Evolutionary conservation across 2,888 invertebrate genomes (phyloP).

Genomic region (Limenitis camilla): DNA sequence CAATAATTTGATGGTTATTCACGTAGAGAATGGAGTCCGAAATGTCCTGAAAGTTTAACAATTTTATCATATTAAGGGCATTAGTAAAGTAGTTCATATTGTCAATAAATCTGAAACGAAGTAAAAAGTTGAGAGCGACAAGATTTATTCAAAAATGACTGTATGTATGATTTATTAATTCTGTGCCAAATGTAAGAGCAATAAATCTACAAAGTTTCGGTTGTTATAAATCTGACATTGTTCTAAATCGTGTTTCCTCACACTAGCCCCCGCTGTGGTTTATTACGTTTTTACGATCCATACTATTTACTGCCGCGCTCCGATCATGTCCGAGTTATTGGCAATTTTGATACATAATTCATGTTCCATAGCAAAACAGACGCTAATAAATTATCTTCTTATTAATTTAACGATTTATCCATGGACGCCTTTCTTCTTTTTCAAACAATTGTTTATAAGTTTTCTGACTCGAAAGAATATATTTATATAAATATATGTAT

Average conservation of each 20-base stretch:
- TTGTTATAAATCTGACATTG: constrained; percentile 3
- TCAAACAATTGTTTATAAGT: no score
- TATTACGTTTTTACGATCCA: constrained; percentile 6
- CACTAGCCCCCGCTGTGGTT: constrained; percentile 1
- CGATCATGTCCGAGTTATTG: constrained; percentile 10
- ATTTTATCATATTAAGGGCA: no score
- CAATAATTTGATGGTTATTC: no score
- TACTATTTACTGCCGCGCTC: constrained; percentile 4
- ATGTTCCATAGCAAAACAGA: background rate
- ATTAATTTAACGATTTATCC: background rate
- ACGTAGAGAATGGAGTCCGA: no score
- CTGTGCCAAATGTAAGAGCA: background rate
- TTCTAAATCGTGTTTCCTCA: constrained; percentile 1
- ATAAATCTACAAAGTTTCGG: background rate
- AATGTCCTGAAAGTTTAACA: no score
- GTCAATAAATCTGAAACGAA: no score
- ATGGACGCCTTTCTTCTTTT: no score
- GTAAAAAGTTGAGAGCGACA: no score
- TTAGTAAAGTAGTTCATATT: no score
- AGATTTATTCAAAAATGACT: no score
- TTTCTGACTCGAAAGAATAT: background rate
- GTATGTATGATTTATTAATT: background rate
- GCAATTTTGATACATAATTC: constrained; percentile 9
- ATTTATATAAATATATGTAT: no score
- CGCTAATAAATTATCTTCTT: constrained; percentile 3